Evolutionary conservation across 2,113 vertebrate species (phyloP), one percentile per base, ranked within the genome.

Genomic region (Marmota monax): DNA sequence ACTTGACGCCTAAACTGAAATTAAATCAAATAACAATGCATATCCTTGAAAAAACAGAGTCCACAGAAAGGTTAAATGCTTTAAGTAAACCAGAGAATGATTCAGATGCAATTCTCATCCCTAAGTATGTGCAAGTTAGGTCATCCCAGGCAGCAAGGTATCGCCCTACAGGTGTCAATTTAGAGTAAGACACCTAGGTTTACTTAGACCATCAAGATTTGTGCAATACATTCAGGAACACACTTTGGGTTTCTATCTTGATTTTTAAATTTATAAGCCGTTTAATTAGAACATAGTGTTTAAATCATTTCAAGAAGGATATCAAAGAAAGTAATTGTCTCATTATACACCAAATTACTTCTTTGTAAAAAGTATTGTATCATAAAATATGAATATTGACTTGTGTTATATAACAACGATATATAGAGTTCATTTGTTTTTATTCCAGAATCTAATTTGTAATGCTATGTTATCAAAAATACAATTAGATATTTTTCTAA

Each of bases 41-140:
- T 90, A 83, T 90, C 76, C 83, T 77, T 87, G 34, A 63, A 63
- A 70, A 70, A 77, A 37, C 29, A 22, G n/a, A 93, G 29, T 82
- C 10, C 61, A 37, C 29, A 16, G 25, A 48, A 8, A 67, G 34
- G 10, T 56, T 45, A 7, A 56, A 74, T 79, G 11, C 13, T 61
- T 89, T 34, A 77, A 69, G n/a, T 8, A 69, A 69, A 53, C 1
- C 16, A 45, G 12, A 53, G 4, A 51, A 39, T 39, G 14, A 53
- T 63, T 22, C 39, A 83, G 51, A 39, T 53, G 9, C 34, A 3
- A 12, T 45, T 70, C 6, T 53, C 61, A 4, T 86, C 32, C 4
- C 73, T 61, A 48, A 51, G 5, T 22, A 77, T 10, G 34, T 80
- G 11, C 48, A 42, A 6, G 16, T 8, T 86, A 80, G 80, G 0